Percentiles rank a stretch among this genome's conserved stretches.
Conservation (phyloP, 2,888 invertebrate genomes). For the Acleris emargana region DNA sequence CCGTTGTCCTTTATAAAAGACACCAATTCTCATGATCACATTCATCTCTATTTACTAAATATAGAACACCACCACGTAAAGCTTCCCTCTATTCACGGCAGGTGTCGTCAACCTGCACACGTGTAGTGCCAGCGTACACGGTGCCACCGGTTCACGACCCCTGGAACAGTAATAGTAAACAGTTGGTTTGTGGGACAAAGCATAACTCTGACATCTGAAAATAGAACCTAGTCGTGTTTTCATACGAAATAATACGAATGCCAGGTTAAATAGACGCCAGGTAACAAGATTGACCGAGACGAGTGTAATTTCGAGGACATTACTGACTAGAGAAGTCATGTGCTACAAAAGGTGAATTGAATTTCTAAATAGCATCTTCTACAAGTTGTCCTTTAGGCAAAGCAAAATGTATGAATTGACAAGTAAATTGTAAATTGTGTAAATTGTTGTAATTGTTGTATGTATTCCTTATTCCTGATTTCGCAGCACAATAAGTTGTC, state of each 20-base stretch:
- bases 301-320: background rate
- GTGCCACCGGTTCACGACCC: slow-evolving; percentile 29
- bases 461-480: no score
- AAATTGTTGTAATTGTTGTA: no score
- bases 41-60: slow-evolving; percentile 22
- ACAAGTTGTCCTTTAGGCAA: no score
- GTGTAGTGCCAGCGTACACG: slow-evolving; percentile 10
- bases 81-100: slow-evolving; percentile 7
- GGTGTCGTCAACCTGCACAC: slow-evolving; percentile 29
- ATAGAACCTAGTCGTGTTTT: slow-evolving; percentile 7
- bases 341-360: no score
- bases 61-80: slow-evolving; percentile 3
- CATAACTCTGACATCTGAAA: slow-evolving; percentile 17
- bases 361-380: no score
- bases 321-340: no score
- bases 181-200: slow-evolving; percentile 21
- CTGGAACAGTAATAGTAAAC: slow-evolving; percentile 17
- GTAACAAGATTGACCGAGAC: no score
- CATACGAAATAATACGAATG: no score
- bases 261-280: no score
- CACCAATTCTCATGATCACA: slow-evolving; percentile 2
- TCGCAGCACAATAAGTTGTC: no score
- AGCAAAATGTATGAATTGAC: no score
- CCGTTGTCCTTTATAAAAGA: slow-evolving; percentile 13
- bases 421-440: no score